Evolutionary conservation across 2,888 invertebrate genomes (phyloP).

Genomic region (Antitype chi): DNA sequence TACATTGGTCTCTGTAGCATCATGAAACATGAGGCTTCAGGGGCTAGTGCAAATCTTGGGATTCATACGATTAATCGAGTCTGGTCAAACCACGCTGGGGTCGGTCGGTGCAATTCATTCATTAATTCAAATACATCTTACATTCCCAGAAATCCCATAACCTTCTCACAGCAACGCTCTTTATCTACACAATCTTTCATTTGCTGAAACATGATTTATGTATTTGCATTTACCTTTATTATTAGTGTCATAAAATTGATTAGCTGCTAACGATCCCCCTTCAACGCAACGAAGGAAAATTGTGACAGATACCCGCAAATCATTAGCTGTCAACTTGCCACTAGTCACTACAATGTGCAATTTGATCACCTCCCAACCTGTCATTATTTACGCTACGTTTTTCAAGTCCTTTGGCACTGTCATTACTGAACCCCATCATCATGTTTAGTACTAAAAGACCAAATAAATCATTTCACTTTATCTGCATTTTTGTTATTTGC

Average conservation of each 20-base stretch:
- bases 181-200: slow-evolving; percentile 3
- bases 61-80: too few species aligned
- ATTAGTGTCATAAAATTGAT: slow-evolving; percentile 41
- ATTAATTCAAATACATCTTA: slow-evolving; percentile 2
- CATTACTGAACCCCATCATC: slow-evolving; percentile 32
- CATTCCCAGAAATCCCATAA: not conserved
- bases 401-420: slow-evolving; percentile 34
- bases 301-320: slow-evolving; percentile 38
- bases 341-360: slow-evolving; percentile 45
- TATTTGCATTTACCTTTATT: slow-evolving; percentile 9
- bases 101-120: not conserved
- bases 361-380: slow-evolving; percentile 34
- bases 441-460: slow-evolving; percentile 13
- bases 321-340: slow-evolving; percentile 36
- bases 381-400: slow-evolving; percentile 43
- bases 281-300: slow-evolving; percentile 14
- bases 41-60: too few species aligned
- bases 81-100: too few species aligned
- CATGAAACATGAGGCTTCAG: too few species aligned
- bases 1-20: too few species aligned
- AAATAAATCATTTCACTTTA: slow-evolving; percentile 14
- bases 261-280: slow-evolving; percentile 37
- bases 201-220: slow-evolving; percentile 14
- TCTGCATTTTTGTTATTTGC: slow-evolving; percentile 5
- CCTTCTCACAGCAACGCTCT: not conserved